phyloP scores from a whole-genome alignment of 2,888 invertebrate genomes.

The Drosophila antonietae region DNA sequence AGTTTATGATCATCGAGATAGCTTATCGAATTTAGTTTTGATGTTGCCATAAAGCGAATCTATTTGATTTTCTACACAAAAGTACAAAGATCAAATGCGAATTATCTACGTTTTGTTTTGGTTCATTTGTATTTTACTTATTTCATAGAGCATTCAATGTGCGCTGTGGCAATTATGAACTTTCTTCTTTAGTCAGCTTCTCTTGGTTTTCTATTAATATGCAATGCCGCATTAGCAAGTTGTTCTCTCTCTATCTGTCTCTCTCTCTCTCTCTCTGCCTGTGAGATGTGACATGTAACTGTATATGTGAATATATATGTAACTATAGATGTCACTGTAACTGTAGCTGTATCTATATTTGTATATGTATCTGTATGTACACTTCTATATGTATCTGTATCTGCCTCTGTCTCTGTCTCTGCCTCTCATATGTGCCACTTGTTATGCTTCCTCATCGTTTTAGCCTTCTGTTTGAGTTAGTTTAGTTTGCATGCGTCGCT shows the following conservation, averaged over 20 bases:
- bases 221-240: conserved; percentile 50
- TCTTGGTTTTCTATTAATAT: conserved; percentile 48
- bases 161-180: conserved; percentile 21
- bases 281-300: not conserved
- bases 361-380: not conserved
- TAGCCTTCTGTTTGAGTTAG: conserved; percentile 46
- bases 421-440: conserved; percentile 4
- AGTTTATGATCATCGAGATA: conserved; percentile 22
- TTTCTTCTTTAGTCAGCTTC: not conserved
- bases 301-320: conserved; percentile 4
- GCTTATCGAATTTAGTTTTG: conserved; percentile 8
- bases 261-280: not conserved
- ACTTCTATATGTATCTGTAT: not conserved
- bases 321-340: not conserved
- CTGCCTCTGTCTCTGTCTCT: conserved; percentile 2
- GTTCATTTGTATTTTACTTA: not conserved
- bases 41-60: conserved; percentile 8
- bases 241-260: not conserved
- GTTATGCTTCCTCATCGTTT: conserved; percentile 3
- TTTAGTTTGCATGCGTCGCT: conserved; percentile 51
- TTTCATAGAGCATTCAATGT: conserved; percentile 28
- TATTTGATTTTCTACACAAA: not conserved
- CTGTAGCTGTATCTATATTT: not conserved
- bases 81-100: not conserved
- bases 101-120: not conserved